phyloP scores from a whole-genome alignment of 2,797 vertebrate species.

The Amblyraja radiata region DNA sequence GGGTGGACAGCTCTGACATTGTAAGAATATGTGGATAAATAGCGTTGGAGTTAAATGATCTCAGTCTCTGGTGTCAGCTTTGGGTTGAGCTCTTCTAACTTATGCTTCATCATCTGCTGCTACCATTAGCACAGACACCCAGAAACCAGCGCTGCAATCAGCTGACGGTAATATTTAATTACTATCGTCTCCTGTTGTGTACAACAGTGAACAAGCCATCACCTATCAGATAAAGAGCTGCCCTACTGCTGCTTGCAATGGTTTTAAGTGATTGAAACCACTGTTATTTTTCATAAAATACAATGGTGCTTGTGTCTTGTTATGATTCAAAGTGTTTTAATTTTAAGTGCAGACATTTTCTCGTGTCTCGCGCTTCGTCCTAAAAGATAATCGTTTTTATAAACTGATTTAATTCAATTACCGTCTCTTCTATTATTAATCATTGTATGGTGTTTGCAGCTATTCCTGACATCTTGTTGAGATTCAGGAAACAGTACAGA shows the following conservation, averaged over 20 bases:
- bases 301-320: too few relatives aligned
- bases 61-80: neutral
- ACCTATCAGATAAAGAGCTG: neutral
- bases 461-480: neutral
- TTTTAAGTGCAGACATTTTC: neutral
- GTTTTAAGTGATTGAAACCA: neutral
- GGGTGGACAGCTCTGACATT: neutral
- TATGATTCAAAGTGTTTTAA: neutral
- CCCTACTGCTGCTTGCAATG: neutral
- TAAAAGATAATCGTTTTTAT: neutral
- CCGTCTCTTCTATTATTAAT: neutral
- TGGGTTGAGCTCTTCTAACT: neutral
- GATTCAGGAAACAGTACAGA: neutral
- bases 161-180: neutral
- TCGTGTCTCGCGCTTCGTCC: neutral
- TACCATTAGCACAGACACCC: neutral
- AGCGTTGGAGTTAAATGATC: neutral
- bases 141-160: neutral
- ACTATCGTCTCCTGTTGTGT: neutral
- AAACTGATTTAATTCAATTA: neutral
- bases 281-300: neutral
- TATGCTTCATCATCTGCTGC: neutral
- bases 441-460: neutral
- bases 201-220: neutral
- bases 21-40: neutral